Base-by-base conservation (phyloP, 2,888 invertebrate species). In the Phytoseiulus persimilis region DNA sequence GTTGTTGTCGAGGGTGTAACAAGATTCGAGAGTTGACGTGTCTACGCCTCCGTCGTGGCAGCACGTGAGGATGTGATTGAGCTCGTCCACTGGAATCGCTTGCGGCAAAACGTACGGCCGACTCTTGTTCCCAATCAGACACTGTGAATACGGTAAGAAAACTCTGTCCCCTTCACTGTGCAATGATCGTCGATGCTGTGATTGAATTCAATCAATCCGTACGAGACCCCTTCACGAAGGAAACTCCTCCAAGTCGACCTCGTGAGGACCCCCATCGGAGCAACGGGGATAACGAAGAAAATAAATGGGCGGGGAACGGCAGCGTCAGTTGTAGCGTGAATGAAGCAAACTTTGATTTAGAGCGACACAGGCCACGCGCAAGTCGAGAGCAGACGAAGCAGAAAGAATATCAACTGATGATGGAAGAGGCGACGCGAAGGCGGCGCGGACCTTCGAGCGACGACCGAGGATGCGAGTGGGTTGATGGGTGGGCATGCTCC, bases 61-160 rank as follows among this genome's bases (percentile, higher is more conserved):
- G 32, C 92, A 92, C 32, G 91, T 91, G 87, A 91, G 91, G 90
- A 93, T 92, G 45, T 91, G 91, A 39, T 93, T 92, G 90, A 92
- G 93, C 89, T 93, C 93, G 0, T 92, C 92, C 0, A 92, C 92
- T 28, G 92, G 92, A 14, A 94, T 92, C 39, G 91, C 91, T 2
- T 92, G 90, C 23, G 93, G 93, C 5, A 93, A 91, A 23, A 92
- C 90, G 32, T 92, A 91, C 1, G 92, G 92, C 0, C 93, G 93
- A 90, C 93, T 93, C 89, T 92, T 93, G 91, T 94, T 93, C 6
- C 93, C 93, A 28, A 93, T 91, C 33, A 94, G 91, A 65, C 92
- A 92, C 93, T 93, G 91, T 90, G 91, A n/a, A n/a, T n/a, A n/a
- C n/a, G n/a, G n/a, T n/a, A n/a, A n/a, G 90, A 31, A 89, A 89